A percentile compares a stretch with the other conserved stretches of the same genome.
These are phyloP conservation scores for Dusona sp. DNA, from an alignment of 2,888 invertebrate genomes.

Conservation along the genomic window DNA sequence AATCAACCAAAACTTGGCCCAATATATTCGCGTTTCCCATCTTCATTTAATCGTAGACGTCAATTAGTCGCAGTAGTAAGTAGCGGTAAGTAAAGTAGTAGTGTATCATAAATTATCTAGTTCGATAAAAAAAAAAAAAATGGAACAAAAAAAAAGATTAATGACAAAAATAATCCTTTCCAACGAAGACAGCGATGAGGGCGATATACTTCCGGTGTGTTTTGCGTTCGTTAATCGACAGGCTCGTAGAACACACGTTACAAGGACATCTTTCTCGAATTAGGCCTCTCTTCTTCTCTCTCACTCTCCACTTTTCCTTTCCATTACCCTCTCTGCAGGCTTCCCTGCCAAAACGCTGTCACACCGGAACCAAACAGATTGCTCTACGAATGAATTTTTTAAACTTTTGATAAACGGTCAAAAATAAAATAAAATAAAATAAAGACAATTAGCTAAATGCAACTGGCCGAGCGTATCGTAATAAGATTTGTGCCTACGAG, in stretches of 20 bases:
- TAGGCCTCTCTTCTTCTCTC: constrained; percentile 18
- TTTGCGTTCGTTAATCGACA: background rate
- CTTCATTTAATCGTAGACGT: constrained; percentile 51
- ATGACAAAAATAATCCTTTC: background rate
- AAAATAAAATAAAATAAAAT: constrained; percentile 51
- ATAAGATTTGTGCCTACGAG: constrained; percentile 3
- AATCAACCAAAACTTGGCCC: constrained; percentile 60
- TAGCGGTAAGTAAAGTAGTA: constrained; percentile 45
- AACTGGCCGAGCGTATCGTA: constrained; percentile 39
- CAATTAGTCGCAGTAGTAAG: constrained; percentile 55
- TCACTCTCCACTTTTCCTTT: no score
- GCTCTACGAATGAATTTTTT: constrained; percentile 20
- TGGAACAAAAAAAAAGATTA: background rate
- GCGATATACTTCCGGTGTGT: constrained; percentile 18
- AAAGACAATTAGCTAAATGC: constrained; percentile 64
- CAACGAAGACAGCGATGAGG: constrained; percentile 23
- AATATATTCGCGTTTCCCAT: constrained; percentile 51
- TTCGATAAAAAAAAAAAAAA: constrained; percentile 32
- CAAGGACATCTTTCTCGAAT: background rate
- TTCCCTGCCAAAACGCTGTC: constrained; percentile 4
- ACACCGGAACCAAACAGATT: constrained; percentile 11
- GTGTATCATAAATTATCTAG: constrained; percentile 63
- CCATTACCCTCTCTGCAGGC: background rate
- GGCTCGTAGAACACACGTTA: background rate
- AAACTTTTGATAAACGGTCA: constrained; percentile 27